A percentile compares a stretch with the other conserved stretches of the same genome.
Evolutionary conservation across 2,888 invertebrate species (phyloP).

Genomic region (Lagria hirta): DNA sequence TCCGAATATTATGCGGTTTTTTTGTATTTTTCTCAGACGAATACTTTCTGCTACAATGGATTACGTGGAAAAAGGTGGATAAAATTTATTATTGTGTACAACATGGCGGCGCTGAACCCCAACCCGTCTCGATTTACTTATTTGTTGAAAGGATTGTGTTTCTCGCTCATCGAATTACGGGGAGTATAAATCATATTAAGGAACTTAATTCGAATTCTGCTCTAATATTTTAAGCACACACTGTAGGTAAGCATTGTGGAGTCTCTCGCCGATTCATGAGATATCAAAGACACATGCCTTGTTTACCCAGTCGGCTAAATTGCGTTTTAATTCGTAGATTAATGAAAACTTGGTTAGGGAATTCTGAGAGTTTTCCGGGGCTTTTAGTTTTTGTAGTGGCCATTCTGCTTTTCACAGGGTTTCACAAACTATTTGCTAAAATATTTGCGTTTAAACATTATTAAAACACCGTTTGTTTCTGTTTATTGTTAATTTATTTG

Average conservation of each 20-base stretch:
- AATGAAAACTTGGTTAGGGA: slow-evolving; percentile 18
- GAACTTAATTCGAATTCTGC: slow-evolving; percentile 41
- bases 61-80: no score
- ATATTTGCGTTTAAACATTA: no score
- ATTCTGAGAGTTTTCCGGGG: slow-evolving; percentile 12
- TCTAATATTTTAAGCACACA: slow-evolving; percentile 47
- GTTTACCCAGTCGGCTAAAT: slow-evolving; percentile 41
- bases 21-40: no score
- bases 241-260: slow-evolving; percentile 32
- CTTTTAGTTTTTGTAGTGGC: slow-evolving; percentile 8
- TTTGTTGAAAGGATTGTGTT: slow-evolving; percentile 29
- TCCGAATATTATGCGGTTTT: no score
- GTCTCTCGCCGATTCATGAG: slow-evolving; percentile 34
- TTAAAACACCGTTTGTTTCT: no score
- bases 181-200: slow-evolving; percentile 46
- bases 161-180: slow-evolving; percentile 43
- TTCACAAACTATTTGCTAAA: no score
- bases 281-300: slow-evolving; percentile 41
- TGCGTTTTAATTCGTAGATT: slow-evolving; percentile 40
- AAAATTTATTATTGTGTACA: no score
- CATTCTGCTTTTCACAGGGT: no score
- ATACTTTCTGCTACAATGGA: no score
- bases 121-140: slow-evolving; percentile 22
- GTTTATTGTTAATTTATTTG: no score
- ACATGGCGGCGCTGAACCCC: no score